Base-by-base conservation (phyloP, 2,888 invertebrate species). In the Apeira syringaria region DNA sequence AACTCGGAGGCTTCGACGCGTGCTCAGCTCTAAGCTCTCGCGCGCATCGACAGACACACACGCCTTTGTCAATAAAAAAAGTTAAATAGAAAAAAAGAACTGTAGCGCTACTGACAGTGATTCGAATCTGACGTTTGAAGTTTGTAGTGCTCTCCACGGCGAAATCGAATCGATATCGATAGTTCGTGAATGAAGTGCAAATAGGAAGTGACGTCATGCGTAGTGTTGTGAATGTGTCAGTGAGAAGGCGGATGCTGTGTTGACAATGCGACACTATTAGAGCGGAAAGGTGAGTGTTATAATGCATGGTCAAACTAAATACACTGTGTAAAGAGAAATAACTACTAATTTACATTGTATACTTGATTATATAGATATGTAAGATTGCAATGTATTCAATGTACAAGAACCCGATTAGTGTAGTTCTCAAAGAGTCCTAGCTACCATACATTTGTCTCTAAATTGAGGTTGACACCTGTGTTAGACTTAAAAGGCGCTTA, bases 231-330 rank as follows among this genome's bases (percentile, higher is more conserved):
- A 72, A 74, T 68, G 72, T 75, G 74, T 61, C 65, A 60, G 67
- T 66, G 69, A 64, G 63, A 64, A 62, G 69, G 74, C 74, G 77
- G 79, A 80, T 67, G 74, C 67, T 77, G 74, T 78, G 78, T 79
- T 81, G 83, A 88, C 86, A 84, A 87, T 88, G 88, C 70, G 69
- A 67, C 76, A 72, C 71, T 83, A 88, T 85, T 89, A 88, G 83
- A 84, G 72, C 70, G 67, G 73, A 83, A 81, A 89, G 87, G 88
- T 88, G 71, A 88, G 88, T 85, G 66, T 59, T 66, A 59, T 61
- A 55, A 67, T 60, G 54, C 64, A 69, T 72, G 62, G 61, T n/a
- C n/a, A n/a, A n/a, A n/a, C n/a, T n/a, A n/a, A n/a, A n/a, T n/a
- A n/a, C n/a, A n/a, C n/a, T n/a, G n/a, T n/a, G n/a, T n/a, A n/a